phyloP scores from a whole-genome alignment of 2,888 invertebrate genomes.

The Eulithis testata region DNA sequence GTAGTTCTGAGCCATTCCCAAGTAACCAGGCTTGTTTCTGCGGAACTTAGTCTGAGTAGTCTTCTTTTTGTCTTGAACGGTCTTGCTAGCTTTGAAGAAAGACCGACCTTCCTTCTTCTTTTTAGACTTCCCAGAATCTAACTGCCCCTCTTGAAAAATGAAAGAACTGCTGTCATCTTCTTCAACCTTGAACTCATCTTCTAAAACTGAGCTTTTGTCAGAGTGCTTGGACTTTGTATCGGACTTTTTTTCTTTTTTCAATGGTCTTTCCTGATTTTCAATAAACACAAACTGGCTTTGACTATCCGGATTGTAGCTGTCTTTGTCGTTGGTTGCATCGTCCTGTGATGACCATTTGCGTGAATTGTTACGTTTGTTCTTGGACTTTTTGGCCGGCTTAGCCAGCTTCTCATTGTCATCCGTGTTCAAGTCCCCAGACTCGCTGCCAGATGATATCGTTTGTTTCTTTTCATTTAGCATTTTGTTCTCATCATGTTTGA shows the following conservation, averaged over 20 bases:
- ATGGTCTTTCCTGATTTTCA: conserved; percentile 73
- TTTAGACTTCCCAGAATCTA: conserved; percentile 63
- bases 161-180: conserved; percentile 70
- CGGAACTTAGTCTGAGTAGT: conserved; percentile 68
- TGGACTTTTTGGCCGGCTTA: conserved; percentile 70
- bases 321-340: conserved; percentile 76
- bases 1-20: conserved; percentile 74
- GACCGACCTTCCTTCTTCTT: conserved; percentile 80
- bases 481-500: conserved; percentile 69
- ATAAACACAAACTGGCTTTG: conserved; percentile 79
- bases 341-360: conserved; percentile 87
- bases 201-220: conserved; percentile 57
- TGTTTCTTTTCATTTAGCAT: conserved; percentile 72
- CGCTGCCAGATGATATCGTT: conserved; percentile 78
- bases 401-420: conserved; percentile 74
- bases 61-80: conserved; percentile 78
- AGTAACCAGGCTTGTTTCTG: conserved; percentile 73
- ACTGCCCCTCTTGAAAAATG: conserved; percentile 68
- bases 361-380: conserved; percentile 75
- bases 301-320: conserved; percentile 61
- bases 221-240: conserved; percentile 56
- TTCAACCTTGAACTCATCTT: conserved; percentile 64
- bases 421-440: conserved; percentile 76
- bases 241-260: conserved; percentile 70
- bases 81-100: conserved; percentile 67